Evolutionary conservation across 2,797 vertebrate species (phyloP), one percentile per base, ranked within the genome.

Genomic region (Uromys caudimaculatus): DNA sequence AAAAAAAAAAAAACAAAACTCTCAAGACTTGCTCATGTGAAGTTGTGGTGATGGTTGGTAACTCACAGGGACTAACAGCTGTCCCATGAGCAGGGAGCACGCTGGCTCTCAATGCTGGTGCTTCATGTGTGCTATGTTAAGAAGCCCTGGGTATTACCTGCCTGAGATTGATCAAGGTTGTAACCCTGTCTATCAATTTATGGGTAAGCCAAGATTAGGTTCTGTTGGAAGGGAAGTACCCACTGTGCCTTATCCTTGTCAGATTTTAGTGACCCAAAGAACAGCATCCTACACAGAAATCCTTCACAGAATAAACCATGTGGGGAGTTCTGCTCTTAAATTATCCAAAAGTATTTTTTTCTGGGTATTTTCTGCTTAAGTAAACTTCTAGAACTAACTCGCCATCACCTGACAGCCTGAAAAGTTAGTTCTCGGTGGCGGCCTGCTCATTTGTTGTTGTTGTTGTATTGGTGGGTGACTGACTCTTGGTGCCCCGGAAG

Each of bases 311-410:
- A 38, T 76, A 90, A 71, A 47, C 64, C 62, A 2, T 9, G 16
- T 19, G 0, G 23, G n/a, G 62, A 54, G 29, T 83, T 93, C 16
- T 79, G 44, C 56, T 88, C 27, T 71, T 56, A 90, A 60, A 12
- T 71, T 13, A 69, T 76, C 56, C 58, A 52, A 95, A 93, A 73
- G 13, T 77, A 67, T 58, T 93, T 96, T 94, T 96, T 94, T 54
- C 62, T 93, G 32, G 38, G 82, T 85, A 85, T 50, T 50, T 47
- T 85, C 12, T 44, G 78, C 94, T 94, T 76, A 89, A 88, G 24
- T 54, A 50, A 92, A 78, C 27, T 90, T 73, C 77, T 88, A 77
- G 60, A 89, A 75, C 60, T 47, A 81, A 71, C 24, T n/a, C 23
- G 23, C 75, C 64, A 29, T 78, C 6, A 54, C 0, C 4, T 58